phyloP scores from a whole-genome alignment of 2,797 vertebrate species.

The Myotis findleyi region DNA sequence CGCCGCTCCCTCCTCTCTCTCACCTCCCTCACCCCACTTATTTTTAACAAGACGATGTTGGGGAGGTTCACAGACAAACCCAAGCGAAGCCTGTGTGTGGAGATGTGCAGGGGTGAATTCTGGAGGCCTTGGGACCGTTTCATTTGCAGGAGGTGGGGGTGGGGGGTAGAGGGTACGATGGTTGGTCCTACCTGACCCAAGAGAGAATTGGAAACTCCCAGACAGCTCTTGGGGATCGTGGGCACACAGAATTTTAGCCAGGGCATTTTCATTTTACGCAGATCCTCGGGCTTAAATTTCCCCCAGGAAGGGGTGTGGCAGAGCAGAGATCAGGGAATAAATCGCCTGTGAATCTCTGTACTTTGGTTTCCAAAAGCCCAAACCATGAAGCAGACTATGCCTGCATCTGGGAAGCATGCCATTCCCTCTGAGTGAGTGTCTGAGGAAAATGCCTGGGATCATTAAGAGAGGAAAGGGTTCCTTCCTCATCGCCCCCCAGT shows the following conservation, averaged over 20 bases:
- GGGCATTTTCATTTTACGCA: not conserved
- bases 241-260: not conserved
- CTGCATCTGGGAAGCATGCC: not conserved
- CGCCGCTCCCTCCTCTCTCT: not conserved
- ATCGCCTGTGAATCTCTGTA: not conserved
- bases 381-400: not conserved
- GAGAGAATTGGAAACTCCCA: not conserved
- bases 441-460: not conserved
- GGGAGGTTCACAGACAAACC: not conserved
- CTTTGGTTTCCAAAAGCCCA: not conserved
- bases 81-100: not conserved
- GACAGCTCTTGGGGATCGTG: not conserved
- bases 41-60: not conserved
- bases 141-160: not conserved
- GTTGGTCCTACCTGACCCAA: not conserved
- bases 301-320: not conserved
- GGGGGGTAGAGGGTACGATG: fast-evolving
- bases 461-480: not conserved
- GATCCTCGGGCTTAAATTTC: not conserved
- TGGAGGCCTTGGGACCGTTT: not conserved
- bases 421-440: not conserved
- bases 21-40: not conserved
- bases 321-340: not conserved
- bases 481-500: not conserved
- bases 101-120: not conserved